phyloP scores from a whole-genome alignment of 2,888 invertebrate species.

The Hedychridium roseum region DNA sequence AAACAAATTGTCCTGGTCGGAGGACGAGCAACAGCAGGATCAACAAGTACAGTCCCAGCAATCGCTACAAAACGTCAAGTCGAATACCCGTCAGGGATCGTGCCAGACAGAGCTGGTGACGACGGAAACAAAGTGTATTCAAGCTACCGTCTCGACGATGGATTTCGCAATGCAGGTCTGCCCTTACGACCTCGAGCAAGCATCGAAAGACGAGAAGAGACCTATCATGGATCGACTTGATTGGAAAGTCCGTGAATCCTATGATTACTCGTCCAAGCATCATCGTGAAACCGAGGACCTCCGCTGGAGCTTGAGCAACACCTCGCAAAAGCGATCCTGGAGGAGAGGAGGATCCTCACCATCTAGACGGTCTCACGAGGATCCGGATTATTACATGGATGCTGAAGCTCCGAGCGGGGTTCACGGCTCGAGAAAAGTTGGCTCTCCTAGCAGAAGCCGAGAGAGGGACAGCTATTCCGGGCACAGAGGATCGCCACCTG shows the following conservation, averaged over 20 bases:
- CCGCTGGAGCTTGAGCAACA: constrained; percentile 53
- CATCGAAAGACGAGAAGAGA: constrained; percentile 46
- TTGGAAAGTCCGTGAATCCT: constrained; percentile 53
- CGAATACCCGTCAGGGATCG: constrained; percentile 53
- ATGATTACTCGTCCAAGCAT: constrained; percentile 43
- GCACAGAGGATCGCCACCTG: constrained; percentile 29
- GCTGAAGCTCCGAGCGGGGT: constrained; percentile 26
- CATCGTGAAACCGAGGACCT: constrained; percentile 53
- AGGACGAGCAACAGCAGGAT: constrained; percentile 34
- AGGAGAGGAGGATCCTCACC: constrained; percentile 33
- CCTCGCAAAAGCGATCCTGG: constrained; percentile 45
- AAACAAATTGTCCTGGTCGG: constrained; percentile 53
- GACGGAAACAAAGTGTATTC: constrained; percentile 32
- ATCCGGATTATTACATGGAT: constrained; percentile 32
- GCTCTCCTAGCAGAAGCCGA: constrained; percentile 35
- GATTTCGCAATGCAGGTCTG: constrained; percentile 43
- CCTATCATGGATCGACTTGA: constrained; percentile 56
- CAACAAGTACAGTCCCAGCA: too few relatives aligned
- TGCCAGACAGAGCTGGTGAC: constrained; percentile 56
- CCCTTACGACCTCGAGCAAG: constrained; percentile 29
- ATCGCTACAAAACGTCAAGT: too few relatives aligned
- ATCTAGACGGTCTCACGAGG: constrained; percentile 33
- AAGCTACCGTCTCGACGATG: constrained; percentile 33
- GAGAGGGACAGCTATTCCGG: constrained; percentile 31
- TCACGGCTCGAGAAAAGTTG: constrained; percentile 34